A percentile compares a stretch with the other conserved stretches of the same genome.
These are phyloP conservation scores for Morpho deidamia DNA, from an alignment of 2,888 invertebrate genomes.

Conservation along the genomic window DNA sequence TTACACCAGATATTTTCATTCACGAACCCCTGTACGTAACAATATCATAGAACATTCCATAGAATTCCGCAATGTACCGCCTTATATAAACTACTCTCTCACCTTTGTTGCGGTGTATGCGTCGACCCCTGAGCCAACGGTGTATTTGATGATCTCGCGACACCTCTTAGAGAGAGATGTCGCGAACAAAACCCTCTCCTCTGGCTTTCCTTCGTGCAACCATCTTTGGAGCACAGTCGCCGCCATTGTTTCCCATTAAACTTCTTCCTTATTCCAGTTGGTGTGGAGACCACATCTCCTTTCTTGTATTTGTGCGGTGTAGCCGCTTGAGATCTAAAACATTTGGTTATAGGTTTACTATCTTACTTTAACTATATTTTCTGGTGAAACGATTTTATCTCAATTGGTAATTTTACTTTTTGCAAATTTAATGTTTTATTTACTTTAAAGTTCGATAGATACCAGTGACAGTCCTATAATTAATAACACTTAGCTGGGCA, in stretches of 20 bases:
- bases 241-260: constrained; percentile 99
- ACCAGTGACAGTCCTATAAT: no score
- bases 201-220: constrained; percentile 96
- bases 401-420: no score
- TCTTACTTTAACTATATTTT: no score
- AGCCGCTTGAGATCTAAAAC: constrained; percentile 89
- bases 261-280: constrained; percentile 98
- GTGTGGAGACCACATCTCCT: constrained; percentile 96
- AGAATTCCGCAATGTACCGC: no score
- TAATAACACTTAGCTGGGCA: no score
- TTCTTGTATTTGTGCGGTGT: constrained; percentile 98
- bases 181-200: constrained; percentile 97
- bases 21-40: no score
- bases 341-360: background rate
- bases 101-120: constrained; percentile 72
- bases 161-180: constrained; percentile 94
- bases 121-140: constrained; percentile 60
- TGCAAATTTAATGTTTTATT: no score
- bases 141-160: constrained; percentile 64
- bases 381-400: no score
- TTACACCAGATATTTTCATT: no score
- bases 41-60: no score
- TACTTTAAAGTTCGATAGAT: no score
- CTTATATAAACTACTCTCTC: background rate
- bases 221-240: constrained; percentile 95